Conservation (phyloP, 2,797 vertebrate genomes). For the Chromis chromis region DNA sequence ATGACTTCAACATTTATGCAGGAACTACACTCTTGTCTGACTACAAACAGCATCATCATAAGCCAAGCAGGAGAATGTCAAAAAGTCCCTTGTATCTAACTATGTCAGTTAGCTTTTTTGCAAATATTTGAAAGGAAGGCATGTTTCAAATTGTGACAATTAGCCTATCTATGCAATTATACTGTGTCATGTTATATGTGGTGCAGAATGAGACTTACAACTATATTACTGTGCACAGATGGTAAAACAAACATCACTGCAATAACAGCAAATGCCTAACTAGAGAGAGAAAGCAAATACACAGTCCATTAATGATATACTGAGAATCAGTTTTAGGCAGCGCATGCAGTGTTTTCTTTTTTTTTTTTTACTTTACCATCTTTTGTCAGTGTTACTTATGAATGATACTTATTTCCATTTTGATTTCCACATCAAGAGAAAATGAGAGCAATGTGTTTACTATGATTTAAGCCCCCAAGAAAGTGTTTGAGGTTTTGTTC, state of each 20-base stretch:
- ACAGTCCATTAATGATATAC: slow-evolving; percentile 42
- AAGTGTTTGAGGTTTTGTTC: slow-evolving; percentile 76
- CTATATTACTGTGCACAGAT: slow-evolving; percentile 36
- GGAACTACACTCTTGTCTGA: slow-evolving; percentile 37
- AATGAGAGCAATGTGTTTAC: slow-evolving; percentile 76
- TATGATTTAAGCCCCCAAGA: slow-evolving; percentile 74
- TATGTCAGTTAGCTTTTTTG: slow-evolving; percentile 53
- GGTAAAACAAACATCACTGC: slow-evolving; percentile 28
- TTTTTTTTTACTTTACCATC: slow-evolving; percentile 62
- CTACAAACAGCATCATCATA: slow-evolving; percentile 34
- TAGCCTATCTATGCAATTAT: not conserved
- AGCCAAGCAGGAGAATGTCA: slow-evolving; percentile 15
- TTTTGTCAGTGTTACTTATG: slow-evolving; percentile 52
- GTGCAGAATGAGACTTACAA: slow-evolving; percentile 41
- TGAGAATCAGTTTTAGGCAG: slow-evolving; percentile 36
- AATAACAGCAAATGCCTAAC: slow-evolving; percentile 25
- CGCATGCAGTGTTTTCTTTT: not conserved
- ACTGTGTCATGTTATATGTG: slow-evolving; percentile 40
- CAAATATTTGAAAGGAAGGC: slow-evolving; percentile 53
- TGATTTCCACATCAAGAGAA: slow-evolving; percentile 67
- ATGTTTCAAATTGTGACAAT: slow-evolving; percentile 10
- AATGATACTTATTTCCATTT: slow-evolving; percentile 76
- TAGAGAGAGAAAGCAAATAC: slow-evolving; percentile 7
- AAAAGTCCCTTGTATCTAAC: slow-evolving; percentile 52
- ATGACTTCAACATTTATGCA: too few relatives aligned